Percentiles rank a stretch among this genome's conserved stretches.
Evolutionary conservation across 1,140 invertebrate genomes (phyloP).

Genomic region (Grapholita molesta): DNA sequence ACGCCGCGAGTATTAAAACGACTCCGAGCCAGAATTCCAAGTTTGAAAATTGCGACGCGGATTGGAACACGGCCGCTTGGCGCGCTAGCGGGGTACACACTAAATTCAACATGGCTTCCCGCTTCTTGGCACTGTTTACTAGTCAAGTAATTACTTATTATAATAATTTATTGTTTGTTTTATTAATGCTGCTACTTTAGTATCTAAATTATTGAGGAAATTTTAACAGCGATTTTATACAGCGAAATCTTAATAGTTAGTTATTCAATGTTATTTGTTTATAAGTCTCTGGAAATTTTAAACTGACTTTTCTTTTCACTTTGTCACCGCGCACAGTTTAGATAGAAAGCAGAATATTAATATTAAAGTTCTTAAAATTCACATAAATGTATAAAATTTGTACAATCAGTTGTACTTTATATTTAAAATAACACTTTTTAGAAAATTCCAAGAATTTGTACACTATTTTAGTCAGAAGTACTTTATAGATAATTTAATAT

Average conservation of each 20-base stretch:
- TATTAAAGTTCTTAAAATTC: too few relatives aligned
- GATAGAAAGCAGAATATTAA: too few relatives aligned
- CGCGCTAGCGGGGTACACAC: constrained; percentile 51
- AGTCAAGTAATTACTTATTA: background rate
- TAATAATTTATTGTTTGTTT: background rate
- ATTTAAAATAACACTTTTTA: too few relatives aligned
- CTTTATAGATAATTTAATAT: too few relatives aligned
- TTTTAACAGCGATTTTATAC: too few relatives aligned
- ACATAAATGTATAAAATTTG: too few relatives aligned
- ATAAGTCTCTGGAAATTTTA: background rate
- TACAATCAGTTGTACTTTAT: too few relatives aligned
- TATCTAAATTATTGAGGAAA: background rate
- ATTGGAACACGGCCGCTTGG: constrained; percentile 38
- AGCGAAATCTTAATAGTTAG: too few relatives aligned
- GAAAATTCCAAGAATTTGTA: too few relatives aligned
- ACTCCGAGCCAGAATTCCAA: constrained; percentile 72
- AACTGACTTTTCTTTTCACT: background rate
- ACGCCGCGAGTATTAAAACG: constrained; percentile 66
- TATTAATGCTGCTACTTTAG: background rate
- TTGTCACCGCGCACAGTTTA: too few relatives aligned
- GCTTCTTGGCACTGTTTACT: constrained; percentile 13
- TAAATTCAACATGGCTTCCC: constrained; percentile 46
- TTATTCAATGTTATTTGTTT: too few relatives aligned
- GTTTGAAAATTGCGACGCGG: constrained; percentile 54
- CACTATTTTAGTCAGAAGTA: too few relatives aligned